Conservation (phyloP, 2,113 vertebrate genomes). For the Turnix velox region DNA sequence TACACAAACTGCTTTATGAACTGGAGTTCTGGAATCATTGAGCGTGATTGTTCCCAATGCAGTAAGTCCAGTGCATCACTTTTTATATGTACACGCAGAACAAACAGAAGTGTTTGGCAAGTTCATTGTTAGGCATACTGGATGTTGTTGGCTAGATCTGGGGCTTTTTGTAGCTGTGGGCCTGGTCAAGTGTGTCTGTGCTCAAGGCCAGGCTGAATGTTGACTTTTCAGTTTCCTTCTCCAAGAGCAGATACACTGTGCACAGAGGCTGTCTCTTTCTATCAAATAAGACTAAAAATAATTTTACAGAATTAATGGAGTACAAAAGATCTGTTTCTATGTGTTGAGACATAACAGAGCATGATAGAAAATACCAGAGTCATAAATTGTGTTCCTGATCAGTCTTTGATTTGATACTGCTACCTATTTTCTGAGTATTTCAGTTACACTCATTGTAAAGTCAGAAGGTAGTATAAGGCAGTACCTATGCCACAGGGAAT, state of each 20-base stretch:
- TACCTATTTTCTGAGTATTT: background rate
- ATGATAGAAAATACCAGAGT: background rate
- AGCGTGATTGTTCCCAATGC: background rate
- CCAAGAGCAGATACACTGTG: background rate
- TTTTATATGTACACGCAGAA: background rate
- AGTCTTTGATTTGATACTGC: background rate
- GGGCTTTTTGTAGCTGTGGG: background rate
- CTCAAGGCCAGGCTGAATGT: background rate
- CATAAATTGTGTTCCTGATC: background rate
- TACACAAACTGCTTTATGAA: no score
- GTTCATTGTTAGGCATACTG: background rate
- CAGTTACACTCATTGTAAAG: background rate
- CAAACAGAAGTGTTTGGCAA: background rate
- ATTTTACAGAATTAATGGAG: background rate
- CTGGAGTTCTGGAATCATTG: background rate
- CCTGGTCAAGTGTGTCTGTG: background rate
- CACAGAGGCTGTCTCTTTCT: background rate
- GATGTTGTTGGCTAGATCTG: background rate
- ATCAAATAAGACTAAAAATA: background rate
- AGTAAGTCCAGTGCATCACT: background rate
- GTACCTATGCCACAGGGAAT: background rate
- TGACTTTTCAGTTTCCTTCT: background rate
- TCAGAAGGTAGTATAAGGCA: background rate
- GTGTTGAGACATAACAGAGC: background rate
- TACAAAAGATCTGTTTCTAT: background rate